Base-by-base conservation (phyloP, 30 jellyfish, hydroid and myxozoan species). In the Mastigias papua region DNA sequence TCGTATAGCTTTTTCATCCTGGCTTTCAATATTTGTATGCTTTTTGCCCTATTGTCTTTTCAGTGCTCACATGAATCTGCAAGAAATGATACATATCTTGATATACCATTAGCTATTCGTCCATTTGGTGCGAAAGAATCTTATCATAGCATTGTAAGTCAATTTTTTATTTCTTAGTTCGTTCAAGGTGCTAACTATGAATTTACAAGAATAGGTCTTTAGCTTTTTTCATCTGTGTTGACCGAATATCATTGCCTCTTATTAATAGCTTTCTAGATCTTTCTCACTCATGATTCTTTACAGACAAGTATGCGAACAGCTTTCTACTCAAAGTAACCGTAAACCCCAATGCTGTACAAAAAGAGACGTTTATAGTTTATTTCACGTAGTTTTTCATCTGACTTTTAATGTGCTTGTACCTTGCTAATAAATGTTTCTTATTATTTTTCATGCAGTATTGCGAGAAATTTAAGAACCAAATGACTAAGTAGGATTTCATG, bases 51-150 rank as follows among this genome's bases (percentile, higher is more conserved):
- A 42, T 4, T 42, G 13, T 42, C 13, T 42, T 79, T 87, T 63
- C 64, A 93, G 98, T 93, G 98, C 70, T 30, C 66, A 34, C 90
- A 89, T 66, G 97, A 93, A 79, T 88, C 91, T 69, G 95, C 96
- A 27, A 89, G 98, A 80, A 71, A 31, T 28, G 98, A 93, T 35
- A 88, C 75, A n/a, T 93, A 81, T 65, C 82, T 93, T 64, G 98
- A 93, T 62, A 88, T 93, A 19, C 95, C 97, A 25, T 60, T 93
- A 11, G 93, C 95, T 21, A 89, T 93, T 29, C 93, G 97, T 27
- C 98, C 98, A 1, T 93, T 93, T 89, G 98, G 98, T 21, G 76
- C 98, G 15, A 82, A 89, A 25, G 94, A 82, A 73, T 68, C 97
- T 49, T 71, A 88, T 69, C 71, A 76, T 17, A 86, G 88, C 49